phyloP scores from a whole-genome alignment of 2,113 vertebrate species.

The Strix aluco region DNA sequence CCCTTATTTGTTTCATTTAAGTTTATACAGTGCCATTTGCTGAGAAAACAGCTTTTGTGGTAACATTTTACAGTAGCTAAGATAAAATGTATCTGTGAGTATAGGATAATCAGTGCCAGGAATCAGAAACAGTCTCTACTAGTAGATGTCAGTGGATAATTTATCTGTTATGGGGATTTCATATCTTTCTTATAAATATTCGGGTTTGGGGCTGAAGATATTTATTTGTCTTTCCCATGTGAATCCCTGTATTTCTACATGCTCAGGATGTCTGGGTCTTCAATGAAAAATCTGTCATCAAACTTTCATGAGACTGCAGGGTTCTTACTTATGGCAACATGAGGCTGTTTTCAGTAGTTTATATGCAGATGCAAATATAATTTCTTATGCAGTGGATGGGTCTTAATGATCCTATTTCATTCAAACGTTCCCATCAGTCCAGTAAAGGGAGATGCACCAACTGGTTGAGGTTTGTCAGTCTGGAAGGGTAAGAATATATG shows the following conservation, averaged over 20 bases:
- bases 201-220: background rate
- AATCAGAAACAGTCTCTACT: background rate
- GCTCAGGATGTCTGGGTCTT: background rate
- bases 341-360: background rate
- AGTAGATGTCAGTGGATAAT: background rate
- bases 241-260: background rate
- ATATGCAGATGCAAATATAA: background rate
- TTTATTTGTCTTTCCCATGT: background rate
- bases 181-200: background rate
- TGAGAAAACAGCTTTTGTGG: constrained; percentile 15
- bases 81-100: background rate
- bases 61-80: background rate
- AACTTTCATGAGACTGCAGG: background rate
- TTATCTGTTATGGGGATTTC: background rate
- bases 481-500: background rate
- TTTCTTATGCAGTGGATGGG: background rate
- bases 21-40: constrained; percentile 1
- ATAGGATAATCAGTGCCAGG: background rate
- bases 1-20: background rate
- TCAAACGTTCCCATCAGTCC: background rate
- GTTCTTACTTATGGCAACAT: background rate
- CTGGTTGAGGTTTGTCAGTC: background rate
- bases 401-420: background rate
- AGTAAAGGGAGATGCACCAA: background rate
- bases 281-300: background rate